phyloP scores from a whole-genome alignment of 2,113 vertebrate species.

The Zapornia atra region DNA sequence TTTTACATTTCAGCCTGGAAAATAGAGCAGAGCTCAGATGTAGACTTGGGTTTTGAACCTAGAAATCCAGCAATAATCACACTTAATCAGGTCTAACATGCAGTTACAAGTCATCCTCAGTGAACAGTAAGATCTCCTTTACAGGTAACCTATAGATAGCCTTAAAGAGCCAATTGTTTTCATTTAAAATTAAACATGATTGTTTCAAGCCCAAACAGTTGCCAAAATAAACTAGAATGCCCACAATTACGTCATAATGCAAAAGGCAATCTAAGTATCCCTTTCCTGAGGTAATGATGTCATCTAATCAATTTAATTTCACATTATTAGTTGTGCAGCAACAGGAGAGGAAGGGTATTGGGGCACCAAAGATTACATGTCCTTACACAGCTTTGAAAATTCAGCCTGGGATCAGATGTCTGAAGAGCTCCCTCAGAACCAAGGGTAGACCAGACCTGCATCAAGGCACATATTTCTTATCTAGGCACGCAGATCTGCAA shows the following conservation, averaged over 20 bases:
- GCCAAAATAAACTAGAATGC: not conserved
- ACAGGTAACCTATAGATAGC: not conserved
- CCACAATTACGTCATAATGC: not conserved
- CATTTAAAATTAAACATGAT: not conserved
- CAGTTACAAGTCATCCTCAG: not conserved
- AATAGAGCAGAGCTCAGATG: not conserved
- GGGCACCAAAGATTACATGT: not conserved
- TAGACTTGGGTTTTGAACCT: not conserved
- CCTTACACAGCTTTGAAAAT: not conserved
- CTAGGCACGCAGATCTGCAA: not conserved
- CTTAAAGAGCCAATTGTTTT: not conserved
- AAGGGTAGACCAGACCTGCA: fast-evolving
- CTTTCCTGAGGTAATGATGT: not conserved
- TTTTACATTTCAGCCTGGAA: not conserved
- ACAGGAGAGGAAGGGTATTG: not conserved
- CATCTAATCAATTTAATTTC: not conserved
- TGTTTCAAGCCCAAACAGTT: not conserved
- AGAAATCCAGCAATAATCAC: not conserved
- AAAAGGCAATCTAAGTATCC: not conserved
- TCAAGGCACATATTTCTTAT: not conserved
- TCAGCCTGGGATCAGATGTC: not conserved
- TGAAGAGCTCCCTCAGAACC: not conserved
- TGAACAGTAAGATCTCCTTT: not conserved
- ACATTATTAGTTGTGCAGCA: not conserved
- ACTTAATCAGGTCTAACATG: not conserved